Evolutionary conservation across 2,113 vertebrate genomes (phyloP).

Genomic region (Corythornis vintsioides): DNA sequence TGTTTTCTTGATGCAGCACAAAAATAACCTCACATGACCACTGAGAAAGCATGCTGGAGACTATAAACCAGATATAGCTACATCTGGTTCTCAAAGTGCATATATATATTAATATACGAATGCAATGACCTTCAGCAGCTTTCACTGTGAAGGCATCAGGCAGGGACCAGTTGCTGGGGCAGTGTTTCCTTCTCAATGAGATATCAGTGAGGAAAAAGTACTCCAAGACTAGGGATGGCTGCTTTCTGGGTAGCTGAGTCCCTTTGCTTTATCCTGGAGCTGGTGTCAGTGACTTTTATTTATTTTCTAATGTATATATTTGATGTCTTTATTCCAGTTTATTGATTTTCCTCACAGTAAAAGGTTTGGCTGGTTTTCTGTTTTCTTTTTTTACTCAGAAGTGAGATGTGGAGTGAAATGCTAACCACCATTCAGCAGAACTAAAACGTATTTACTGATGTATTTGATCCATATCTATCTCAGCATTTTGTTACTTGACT

Average conservation of each 20-base stretch:
- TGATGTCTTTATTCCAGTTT: neutral
- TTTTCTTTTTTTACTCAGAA: neutral
- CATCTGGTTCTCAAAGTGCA: neutral
- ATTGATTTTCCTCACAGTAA: neutral
- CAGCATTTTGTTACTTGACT: neutral
- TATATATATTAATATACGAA: neutral
- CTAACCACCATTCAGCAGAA: neutral
- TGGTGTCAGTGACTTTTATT: neutral
- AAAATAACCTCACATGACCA: neutral
- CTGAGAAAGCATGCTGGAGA: neutral
- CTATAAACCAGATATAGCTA: neutral
- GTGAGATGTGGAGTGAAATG: neutral
- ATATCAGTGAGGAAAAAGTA: neutral
- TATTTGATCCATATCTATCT: conserved; percentile 33
- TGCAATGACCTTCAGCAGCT: neutral
- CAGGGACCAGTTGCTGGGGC: neutral
- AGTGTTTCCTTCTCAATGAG: neutral
- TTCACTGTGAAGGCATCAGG: neutral
- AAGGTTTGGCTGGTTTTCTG: neutral
- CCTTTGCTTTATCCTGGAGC: neutral
- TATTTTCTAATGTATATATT: neutral
- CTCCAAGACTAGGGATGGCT: neutral
- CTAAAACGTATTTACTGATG: neutral
- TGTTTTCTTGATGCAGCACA: neutral
- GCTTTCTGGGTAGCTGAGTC: neutral